A percentile compares a stretch with the other conserved stretches of the same genome.
Conservation (phyloP, 2,888 invertebrate species). For the Trissolcus brochymenae region DNA sequence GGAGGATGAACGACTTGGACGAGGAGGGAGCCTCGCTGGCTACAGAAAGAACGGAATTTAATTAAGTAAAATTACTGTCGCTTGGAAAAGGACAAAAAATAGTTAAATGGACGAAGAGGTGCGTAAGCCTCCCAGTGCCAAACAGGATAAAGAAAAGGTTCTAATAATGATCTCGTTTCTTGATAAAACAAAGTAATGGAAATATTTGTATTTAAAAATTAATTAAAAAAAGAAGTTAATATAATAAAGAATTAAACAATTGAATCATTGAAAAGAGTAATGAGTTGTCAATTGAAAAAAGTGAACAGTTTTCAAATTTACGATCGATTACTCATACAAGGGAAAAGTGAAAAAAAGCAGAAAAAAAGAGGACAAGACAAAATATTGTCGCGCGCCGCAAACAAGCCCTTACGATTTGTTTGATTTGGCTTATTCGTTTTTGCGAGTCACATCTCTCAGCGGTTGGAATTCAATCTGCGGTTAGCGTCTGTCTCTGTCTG, state of each 20-base stretch:
- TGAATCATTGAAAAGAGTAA: neutral
- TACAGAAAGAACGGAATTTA: slow-evolving; percentile 76
- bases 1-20: slow-evolving; percentile 27
- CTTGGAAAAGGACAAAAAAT: slow-evolving; percentile 60
- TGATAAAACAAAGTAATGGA: slow-evolving; percentile 71
- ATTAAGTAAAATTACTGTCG: slow-evolving; percentile 76
- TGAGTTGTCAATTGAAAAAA: slow-evolving; percentile 14
- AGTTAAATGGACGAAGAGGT: slow-evolving; percentile 60
- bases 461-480: slow-evolving; percentile 70
- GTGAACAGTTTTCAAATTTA: slow-evolving; percentile 26
- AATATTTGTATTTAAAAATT: slow-evolving; percentile 16
- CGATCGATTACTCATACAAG: slow-evolving; percentile 48
- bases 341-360: neutral
- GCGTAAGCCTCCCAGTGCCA: slow-evolving; percentile 62
- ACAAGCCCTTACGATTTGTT: slow-evolving; percentile 66
- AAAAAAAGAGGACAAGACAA: no score
- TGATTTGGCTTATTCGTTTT: slow-evolving; percentile 72
- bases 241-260: no score
- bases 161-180: slow-evolving; percentile 73
- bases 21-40: slow-evolving; percentile 37
- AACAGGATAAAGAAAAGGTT: slow-evolving; percentile 45
- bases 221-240: no score
- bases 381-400: slow-evolving; percentile 24
- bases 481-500: slow-evolving; percentile 20
- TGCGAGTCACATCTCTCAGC: slow-evolving; percentile 64